phyloP scores from a whole-genome alignment of 2,888 invertebrate species.

The Luperina testacea region DNA sequence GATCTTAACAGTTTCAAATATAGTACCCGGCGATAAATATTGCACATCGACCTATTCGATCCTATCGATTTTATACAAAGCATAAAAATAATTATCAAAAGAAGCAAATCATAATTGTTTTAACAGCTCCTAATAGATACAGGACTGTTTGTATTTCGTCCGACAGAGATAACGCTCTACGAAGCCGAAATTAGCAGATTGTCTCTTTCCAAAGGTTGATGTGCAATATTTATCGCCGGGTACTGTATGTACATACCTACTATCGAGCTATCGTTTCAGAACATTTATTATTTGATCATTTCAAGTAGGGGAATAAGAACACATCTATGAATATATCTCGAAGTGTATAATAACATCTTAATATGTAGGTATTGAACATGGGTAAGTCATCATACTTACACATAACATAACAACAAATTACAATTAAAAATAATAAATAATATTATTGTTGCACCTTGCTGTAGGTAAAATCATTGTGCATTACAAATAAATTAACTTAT shows the following conservation, averaged over 20 bases:
- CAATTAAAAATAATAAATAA: conserved; percentile 3
- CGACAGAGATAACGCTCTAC: no score
- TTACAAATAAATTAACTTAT: conserved; percentile 87
- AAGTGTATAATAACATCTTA: background rate
- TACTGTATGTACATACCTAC: background rate
- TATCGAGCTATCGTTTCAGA: background rate
- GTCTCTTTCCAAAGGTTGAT: no score
- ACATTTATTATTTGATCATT: background rate
- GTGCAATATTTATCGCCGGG: no score
- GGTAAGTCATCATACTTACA: background rate
- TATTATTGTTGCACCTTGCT: conserved; percentile 12
- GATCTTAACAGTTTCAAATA: no score
- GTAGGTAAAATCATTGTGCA: background rate
- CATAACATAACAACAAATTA: background rate
- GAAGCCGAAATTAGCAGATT: no score
- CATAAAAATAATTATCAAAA: no score
- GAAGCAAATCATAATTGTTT: no score
- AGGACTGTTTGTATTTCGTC: no score
- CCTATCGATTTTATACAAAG: no score
- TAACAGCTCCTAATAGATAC: no score
- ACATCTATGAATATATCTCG: background rate
- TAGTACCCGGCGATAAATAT: no score
- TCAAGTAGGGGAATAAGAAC: background rate
- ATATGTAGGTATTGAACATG: background rate
- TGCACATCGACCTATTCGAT: no score